Percentiles rank a stretch among this genome's conserved stretches.
Conservation (phyloP, 2,888 invertebrate species). For the Tanytarsus gracilentus region DNA sequence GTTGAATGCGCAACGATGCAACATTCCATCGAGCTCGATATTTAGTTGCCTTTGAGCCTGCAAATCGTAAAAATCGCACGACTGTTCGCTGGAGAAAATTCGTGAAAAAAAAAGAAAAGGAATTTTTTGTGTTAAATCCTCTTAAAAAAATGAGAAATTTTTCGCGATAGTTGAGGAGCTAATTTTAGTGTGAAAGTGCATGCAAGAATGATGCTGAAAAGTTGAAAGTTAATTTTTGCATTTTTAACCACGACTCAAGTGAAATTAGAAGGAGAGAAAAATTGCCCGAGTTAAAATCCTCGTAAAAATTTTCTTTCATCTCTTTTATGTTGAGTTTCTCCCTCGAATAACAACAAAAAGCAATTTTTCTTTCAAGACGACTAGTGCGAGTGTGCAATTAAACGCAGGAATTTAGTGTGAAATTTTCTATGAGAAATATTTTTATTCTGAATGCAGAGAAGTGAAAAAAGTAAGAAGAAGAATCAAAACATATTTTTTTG, state of each 20-base stretch:
- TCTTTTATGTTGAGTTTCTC: too few relatives aligned
- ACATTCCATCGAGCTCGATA: constrained; percentile 29
- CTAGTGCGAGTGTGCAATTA: too few relatives aligned
- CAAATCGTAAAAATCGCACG: constrained; percentile 45
- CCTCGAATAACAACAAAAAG: too few relatives aligned
- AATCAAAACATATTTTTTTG: too few relatives aligned
- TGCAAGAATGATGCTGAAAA: neutral
- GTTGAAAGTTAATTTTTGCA: constrained; percentile 19
- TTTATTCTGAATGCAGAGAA: too few relatives aligned
- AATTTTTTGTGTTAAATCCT: constrained; percentile 24
- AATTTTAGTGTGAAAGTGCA: neutral
- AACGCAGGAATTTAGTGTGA: too few relatives aligned
- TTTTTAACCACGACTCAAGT: too few relatives aligned
- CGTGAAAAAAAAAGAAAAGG: constrained; percentile 24
- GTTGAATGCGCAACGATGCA: constrained; percentile 28
- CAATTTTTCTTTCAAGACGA: too few relatives aligned
- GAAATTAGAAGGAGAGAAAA: neutral
- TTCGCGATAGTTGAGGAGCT: neutral
- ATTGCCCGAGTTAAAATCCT: too few relatives aligned
- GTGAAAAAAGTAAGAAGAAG: too few relatives aligned
- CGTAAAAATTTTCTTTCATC: too few relatives aligned
- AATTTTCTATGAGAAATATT: too few relatives aligned
- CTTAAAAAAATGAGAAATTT: neutral
- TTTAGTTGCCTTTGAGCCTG: constrained; percentile 45
- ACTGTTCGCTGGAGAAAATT: constrained; percentile 35